phyloP scores from a whole-genome alignment of 30 jellyfish, hydroid and myxozoan species.

The Turritopsis dohrnii region DNA sequence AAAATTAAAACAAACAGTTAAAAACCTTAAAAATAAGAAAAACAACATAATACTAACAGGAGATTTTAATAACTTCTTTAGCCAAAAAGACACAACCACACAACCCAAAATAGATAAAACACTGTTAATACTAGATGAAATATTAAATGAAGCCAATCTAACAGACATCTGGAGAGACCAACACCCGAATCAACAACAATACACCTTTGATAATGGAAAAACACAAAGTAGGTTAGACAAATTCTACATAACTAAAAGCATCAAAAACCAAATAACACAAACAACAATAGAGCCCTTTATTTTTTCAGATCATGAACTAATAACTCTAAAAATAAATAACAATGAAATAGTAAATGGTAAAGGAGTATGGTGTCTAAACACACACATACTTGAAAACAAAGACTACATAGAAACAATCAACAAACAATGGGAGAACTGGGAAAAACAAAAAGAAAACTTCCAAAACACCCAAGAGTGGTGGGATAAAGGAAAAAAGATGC shows the following conservation, averaged over 20 bases:
- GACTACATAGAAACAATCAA: neutral
- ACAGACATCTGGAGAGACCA: constrained; percentile 8
- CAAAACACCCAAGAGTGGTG: neutral
- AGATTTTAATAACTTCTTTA: too few relatives aligned
- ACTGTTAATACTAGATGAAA: too few relatives aligned
- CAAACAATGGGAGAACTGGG: neutral
- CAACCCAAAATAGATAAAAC: too few relatives aligned
- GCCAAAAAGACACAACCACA: too few relatives aligned
- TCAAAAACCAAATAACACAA: neutral
- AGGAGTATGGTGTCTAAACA: too few relatives aligned
- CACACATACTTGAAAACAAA: neutral
- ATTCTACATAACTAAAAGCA: neutral
- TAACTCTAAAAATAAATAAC: neutral
- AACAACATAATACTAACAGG: too few relatives aligned
- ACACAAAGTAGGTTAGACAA: neutral
- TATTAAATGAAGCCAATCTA: too few relatives aligned
- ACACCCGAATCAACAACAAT: neutral
- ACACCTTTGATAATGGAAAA: neutral
- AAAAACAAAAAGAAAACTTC: neutral
- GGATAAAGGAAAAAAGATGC: neutral
- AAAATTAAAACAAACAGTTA: too few relatives aligned
- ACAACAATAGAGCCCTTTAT: neutral
- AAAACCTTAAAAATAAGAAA: too few relatives aligned
- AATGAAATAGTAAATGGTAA: neutral
- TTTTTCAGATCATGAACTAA: neutral